Conservation (phyloP, 2,113 vertebrate genomes). For the Vidua chalybeata region DNA sequence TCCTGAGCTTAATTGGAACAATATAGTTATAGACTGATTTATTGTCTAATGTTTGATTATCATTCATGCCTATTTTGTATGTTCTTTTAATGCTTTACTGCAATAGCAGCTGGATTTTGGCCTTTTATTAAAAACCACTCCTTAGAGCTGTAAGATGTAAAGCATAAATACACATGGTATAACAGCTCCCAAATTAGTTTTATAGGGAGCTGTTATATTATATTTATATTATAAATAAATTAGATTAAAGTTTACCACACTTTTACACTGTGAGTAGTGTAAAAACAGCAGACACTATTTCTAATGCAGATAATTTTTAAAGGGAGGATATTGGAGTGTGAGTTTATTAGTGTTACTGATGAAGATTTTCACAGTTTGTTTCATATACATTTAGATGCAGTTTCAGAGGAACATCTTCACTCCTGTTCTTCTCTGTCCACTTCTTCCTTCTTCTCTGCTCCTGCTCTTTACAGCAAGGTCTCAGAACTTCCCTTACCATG, state of each 20-base stretch:
- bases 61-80: background rate
- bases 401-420: background rate
- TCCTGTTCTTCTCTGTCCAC: background rate
- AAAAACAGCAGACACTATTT: background rate
- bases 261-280: background rate
- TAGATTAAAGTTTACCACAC: background rate
- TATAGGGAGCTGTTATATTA: background rate
- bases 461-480: background rate
- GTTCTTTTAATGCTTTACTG: background rate
- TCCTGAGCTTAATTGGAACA: background rate
- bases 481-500: background rate
- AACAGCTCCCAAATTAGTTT: background rate
- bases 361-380: background rate
- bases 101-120: background rate
- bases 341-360: background rate
- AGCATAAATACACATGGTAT: rapidly evolving
- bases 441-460: background rate
- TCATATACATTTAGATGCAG: background rate
- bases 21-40: background rate
- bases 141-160: background rate
- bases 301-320: background rate
- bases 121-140: background rate
- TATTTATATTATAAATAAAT: background rate
- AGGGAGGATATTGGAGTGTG: background rate
- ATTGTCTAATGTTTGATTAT: background rate